Evolutionary conservation across 2,888 invertebrate genomes (phyloP), one percentile per base, ranked within the genome.

Genomic region (Prosopocoilus inquinatus): DNA sequence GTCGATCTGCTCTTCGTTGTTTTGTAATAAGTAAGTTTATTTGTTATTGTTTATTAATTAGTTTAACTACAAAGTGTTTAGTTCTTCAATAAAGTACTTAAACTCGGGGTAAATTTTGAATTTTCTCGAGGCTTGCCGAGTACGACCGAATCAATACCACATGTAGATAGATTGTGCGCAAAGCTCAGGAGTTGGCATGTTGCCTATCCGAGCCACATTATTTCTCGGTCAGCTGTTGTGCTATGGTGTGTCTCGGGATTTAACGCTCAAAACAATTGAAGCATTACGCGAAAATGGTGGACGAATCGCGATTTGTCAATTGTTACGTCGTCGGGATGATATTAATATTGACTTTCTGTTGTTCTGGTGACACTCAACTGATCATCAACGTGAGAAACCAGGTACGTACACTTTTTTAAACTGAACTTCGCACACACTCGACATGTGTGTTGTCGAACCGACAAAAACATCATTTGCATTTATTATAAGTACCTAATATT

Each of bases 321-420:
- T 38, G 16, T 39, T 48, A 38, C 12, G 47, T 36, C 28, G 41
- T 16, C 32, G 16, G 38, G 16, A 15, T 43, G 5, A 9, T 53
- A 16, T 33, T 57, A 9, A 16, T 57, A n/a, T 35, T 63, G 55
- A 64, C 60, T 63, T 60, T 70, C 53, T 56, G 68, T 55, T 55
- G 63, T 58, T 63, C 65, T 47, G 64, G 67, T 51, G 67, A 67
- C 58, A 66, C 70, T 8, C 74, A 75, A 62, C 64, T 75, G 45
- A 67, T 75, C 49, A 75, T 75, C 51, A 75, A 75, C 67, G 75
- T 75, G 47, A 69, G 72, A 61, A 75, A 75, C 68, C 75, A 75
- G 75, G 75, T 75, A 61, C 65, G 56, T 60, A 34, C 1, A 28
- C 2, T 28, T 28, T n/a, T 28, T 28, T 28, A 28, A 28, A 28